phyloP scores from a whole-genome alignment of 2,797 vertebrate genomes.

The Nasua narica region DNA sequence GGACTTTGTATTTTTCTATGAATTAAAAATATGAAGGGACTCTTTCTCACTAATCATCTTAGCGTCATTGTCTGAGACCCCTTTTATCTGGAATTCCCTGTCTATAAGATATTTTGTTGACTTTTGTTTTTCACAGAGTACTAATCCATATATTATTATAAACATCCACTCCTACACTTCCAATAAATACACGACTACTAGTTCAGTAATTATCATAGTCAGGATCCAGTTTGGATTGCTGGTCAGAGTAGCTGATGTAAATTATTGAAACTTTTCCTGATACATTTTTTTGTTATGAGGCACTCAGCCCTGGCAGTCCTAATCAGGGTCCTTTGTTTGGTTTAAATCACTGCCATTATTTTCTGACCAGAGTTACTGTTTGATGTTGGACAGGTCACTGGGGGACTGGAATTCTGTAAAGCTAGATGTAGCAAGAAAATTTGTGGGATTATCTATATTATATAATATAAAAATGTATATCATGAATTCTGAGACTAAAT shows the following conservation, averaged over 20 bases:
- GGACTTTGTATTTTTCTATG: background rate
- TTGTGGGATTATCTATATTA: background rate
- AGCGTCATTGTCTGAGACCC: background rate
- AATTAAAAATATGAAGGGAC: background rate
- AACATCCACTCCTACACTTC: background rate
- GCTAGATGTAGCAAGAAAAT: background rate
- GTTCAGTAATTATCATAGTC: background rate
- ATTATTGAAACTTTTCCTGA: background rate
- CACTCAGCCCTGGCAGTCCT: constrained; percentile 28
- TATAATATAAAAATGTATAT: background rate
- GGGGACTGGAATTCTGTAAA: background rate
- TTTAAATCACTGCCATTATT: constrained; percentile 48
- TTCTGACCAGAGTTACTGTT: background rate
- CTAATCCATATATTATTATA: background rate
- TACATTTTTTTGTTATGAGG: background rate
- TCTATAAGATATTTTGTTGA: background rate
- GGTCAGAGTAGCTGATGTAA: background rate
- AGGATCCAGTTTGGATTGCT: background rate
- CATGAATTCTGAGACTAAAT: background rate
- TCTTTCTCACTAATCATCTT: constrained; percentile 6
- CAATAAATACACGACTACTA: constrained; percentile 43
- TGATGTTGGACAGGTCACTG: background rate
- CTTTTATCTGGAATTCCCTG: background rate
- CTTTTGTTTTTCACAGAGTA: background rate
- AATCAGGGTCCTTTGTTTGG: constrained; percentile 10